Percentiles rank a stretch among this genome's conserved stretches.
Conservation (phyloP, 2,888 invertebrate genomes). For the Heterodera filipjevi region DNA sequence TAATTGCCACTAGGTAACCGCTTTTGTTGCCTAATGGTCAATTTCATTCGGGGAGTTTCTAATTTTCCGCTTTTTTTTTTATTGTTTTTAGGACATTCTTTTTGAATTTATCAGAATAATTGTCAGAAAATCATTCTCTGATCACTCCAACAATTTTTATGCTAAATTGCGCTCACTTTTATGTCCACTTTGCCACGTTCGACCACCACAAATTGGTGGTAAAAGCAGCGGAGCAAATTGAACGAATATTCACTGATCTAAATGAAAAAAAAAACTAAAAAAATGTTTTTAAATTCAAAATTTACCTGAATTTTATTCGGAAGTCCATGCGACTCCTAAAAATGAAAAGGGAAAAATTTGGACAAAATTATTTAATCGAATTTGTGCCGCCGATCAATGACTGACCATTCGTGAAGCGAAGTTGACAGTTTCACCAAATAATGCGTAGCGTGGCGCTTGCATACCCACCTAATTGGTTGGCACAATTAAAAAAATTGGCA, state of each 20-base stretch:
- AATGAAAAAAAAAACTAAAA: slow-evolving; percentile 11
- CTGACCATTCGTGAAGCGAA: slow-evolving; percentile 63
- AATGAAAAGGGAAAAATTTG: not conserved
- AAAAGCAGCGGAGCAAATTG: slow-evolving; percentile 62
- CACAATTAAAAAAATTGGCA: not conserved
- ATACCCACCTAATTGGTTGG: slow-evolving; percentile 52
- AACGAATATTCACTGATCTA: slow-evolving; percentile 60
- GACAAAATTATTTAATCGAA: not conserved
- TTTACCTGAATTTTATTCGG: slow-evolving; percentile 51
- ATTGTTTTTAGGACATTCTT: too few species aligned
- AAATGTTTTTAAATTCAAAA: slow-evolving; percentile 14
- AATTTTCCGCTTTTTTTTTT: too few species aligned
- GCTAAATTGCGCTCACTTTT: slow-evolving; percentile 44
- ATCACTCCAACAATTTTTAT: too few species aligned
- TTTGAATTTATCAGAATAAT: too few species aligned
- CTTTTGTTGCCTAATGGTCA: too few species aligned
- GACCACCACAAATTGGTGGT: slow-evolving; percentile 54
- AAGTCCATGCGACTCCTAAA: slow-evolving; percentile 21
- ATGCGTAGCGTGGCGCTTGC: slow-evolving; percentile 59
- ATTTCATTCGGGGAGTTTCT: too few species aligned
- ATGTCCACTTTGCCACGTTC: slow-evolving; percentile 63
- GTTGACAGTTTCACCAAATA: slow-evolving; percentile 60
- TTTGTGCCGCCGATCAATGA: slow-evolving; percentile 26
- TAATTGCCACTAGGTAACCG: too few species aligned
- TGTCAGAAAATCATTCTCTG: too few species aligned